These are phyloP conservation scores for Lagopus muta DNA, from an alignment of 2,113 vertebrate genomes.

Conservation along the genomic window DNA sequence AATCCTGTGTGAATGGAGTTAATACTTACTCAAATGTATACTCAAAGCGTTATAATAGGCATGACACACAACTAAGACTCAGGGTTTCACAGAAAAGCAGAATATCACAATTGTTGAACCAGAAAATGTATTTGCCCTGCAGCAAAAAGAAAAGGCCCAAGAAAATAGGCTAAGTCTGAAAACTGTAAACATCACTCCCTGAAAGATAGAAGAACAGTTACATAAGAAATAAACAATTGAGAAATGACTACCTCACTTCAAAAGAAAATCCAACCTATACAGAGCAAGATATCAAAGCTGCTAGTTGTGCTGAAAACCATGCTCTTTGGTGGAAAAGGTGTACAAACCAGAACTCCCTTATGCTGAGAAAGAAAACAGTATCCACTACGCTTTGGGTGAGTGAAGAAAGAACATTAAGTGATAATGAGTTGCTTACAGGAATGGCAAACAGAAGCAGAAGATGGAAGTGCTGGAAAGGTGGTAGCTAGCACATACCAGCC, in stretches of 20 bases:
- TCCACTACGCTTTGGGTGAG: neutral
- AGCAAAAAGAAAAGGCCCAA: neutral
- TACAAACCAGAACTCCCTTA: neutral
- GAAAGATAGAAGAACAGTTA: neutral
- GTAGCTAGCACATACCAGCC: neutral
- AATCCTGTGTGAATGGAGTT: neutral
- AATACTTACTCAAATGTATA: neutral
- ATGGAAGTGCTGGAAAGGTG: neutral
- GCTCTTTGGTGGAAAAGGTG: neutral
- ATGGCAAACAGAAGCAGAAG: neutral
- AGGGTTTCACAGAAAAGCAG: neutral
- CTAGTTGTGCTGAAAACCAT: neutral
- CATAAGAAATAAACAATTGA: neutral
- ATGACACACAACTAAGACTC: neutral
- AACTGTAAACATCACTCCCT: neutral
- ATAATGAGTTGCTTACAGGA: neutral
- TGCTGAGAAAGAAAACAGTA: neutral
- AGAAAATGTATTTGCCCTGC: neutral
- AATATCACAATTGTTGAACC: rapidly evolving
- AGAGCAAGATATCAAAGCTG: neutral
- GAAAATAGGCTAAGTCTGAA: neutral
- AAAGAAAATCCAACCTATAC: neutral
- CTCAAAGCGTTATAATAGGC: neutral
- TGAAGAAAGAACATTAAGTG: neutral
- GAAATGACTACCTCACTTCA: neutral